A percentile compares a stretch with the other conserved stretches of the same genome.
Conservation (phyloP, 2,888 invertebrate genomes). For the Liposcelis brunnea region DNA sequence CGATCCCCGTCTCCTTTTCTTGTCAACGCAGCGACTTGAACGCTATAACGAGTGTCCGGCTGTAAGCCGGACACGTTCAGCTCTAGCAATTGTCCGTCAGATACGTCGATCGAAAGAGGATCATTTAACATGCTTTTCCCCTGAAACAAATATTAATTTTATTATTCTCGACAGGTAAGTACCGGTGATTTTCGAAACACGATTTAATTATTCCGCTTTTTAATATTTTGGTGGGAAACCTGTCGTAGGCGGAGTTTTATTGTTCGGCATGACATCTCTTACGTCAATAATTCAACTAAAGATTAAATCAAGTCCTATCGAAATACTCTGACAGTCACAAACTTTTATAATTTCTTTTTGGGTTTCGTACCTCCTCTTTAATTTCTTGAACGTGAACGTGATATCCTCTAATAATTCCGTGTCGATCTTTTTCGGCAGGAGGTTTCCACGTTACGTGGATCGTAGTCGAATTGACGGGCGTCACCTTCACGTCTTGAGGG, state of each 20-base stretch:
- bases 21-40: constrained; percentile 90
- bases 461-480: constrained; percentile 86
- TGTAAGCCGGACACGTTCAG: constrained; percentile 77
- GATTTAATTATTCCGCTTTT: too few relatives aligned
- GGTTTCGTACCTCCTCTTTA: constrained; percentile 52
- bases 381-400: constrained; percentile 90
- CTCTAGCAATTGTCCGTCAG: constrained; percentile 58
- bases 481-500: constrained; percentile 81
- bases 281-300: not conserved
- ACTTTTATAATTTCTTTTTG: too few relatives aligned
- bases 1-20: constrained; percentile 93
- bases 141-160: constrained; percentile 6
- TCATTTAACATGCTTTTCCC: constrained; percentile 67
- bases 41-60: constrained; percentile 86
- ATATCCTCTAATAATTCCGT: constrained; percentile 92
- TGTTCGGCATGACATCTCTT: too few relatives aligned
- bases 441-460: constrained; percentile 90
- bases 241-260: too few relatives aligned
- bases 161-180: too few relatives aligned
- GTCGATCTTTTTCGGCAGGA: constrained; percentile 76
- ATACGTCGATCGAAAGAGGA: constrained; percentile 71
- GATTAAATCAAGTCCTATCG: not conserved
- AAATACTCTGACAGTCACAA: too few relatives aligned
- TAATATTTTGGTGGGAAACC: too few relatives aligned
- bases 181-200: too few relatives aligned